These are phyloP conservation scores for Daubentonia madagascariensis DNA, from an alignment of 2,113 vertebrate genomes.

Conservation along the genomic window DNA sequence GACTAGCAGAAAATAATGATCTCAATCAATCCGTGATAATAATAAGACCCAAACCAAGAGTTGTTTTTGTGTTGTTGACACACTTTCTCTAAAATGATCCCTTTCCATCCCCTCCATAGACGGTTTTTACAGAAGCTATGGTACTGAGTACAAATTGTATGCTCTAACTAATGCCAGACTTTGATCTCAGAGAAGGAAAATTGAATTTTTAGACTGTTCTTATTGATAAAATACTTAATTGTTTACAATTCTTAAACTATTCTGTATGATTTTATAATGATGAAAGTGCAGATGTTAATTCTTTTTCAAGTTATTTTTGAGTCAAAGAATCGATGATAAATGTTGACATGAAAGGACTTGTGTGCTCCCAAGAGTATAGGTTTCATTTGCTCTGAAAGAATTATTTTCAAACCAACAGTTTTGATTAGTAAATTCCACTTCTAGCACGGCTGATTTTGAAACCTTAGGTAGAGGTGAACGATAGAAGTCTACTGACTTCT, in stretches of 20 bases:
- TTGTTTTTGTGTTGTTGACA: background rate
- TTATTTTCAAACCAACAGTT: conserved; percentile 16
- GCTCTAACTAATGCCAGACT: background rate
- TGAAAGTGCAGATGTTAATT: background rate
- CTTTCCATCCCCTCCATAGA: background rate
- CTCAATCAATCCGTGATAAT: background rate
- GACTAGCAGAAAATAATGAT: background rate
- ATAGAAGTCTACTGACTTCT: background rate
- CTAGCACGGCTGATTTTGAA: background rate
- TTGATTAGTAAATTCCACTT: conserved; percentile 52
- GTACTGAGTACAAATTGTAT: background rate
- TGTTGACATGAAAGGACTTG: background rate
- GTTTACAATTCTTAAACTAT: background rate
- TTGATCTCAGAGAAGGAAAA: background rate
- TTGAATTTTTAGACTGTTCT: background rate
- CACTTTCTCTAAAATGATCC: background rate
- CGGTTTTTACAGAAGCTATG: background rate
- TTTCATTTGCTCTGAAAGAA: background rate
- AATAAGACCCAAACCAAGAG: background rate
- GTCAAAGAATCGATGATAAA: background rate
- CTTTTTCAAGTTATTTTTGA: background rate
- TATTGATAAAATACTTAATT: background rate
- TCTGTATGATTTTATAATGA: background rate
- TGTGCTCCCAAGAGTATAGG: background rate
- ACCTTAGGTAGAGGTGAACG: background rate